Evolutionary conservation across 2,888 invertebrate species (phyloP), one percentile per base, ranked within the genome.

Genomic region (Drosophila acutilabella): DNA sequence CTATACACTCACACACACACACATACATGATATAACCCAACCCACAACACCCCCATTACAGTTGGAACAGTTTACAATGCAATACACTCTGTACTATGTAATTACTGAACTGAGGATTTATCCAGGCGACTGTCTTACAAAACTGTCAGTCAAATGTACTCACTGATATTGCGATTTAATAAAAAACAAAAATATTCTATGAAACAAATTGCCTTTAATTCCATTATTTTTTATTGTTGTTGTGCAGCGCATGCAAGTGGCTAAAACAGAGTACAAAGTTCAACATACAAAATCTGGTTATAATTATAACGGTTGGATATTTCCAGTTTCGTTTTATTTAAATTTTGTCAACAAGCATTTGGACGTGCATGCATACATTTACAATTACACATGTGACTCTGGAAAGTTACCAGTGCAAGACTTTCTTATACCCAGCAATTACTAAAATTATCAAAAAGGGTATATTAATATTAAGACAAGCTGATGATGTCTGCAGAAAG

Each of bases 81-180:
- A 60, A 66, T 30, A 30, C 30, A 47, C 16, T 64, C 66, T 71
- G 48, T 75, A 59, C 67, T 23, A 23, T 47, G 50, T 50, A 57
- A 68, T 62, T 77, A 77, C 70, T 66, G 73, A 73, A 77, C 76
- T 77, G 76, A 77, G 65, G 66, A 77, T 77, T 73, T 73, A 66
- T 77, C 77, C 72, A 77, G 74, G 60, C 69, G 60, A 74, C 78
- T 74, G 80, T 84, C 77, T 71, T 69, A 59, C 52, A 60, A 80
- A 71, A 71, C 69, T 82, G 71, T 74, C 74, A 86, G 86, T 80
- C 82, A 78, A 80, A 83, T 83, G 83, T 83, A 86, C 74, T 86
- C 86, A 86, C 75, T 85, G 76, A 85, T 85, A 83, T 83, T 83
- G 83, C 83, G 80, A 83, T 78, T 72, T 59, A 83, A 86, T 83